Conservation (phyloP, 2,888 invertebrate genomes). For the Phragmatobia fuliginosa region DNA sequence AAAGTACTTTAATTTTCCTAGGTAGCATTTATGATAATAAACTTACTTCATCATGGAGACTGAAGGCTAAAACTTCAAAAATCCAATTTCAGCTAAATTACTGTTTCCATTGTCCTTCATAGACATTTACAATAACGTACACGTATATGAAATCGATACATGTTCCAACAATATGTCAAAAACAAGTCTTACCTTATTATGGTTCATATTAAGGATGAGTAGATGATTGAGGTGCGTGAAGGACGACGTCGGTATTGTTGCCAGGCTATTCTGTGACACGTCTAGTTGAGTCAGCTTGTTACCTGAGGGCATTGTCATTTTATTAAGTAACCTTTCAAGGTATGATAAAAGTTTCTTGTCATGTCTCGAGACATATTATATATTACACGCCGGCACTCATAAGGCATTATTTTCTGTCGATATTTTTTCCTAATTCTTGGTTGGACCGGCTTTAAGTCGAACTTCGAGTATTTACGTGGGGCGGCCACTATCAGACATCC, state of each 20-base stretch:
- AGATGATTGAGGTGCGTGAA: constrained; percentile 93
- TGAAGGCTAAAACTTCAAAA: neutral
- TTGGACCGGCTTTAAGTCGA: too few relatives aligned
- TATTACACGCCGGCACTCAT: too few relatives aligned
- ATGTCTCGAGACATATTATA: neutral
- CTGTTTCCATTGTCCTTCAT: neutral
- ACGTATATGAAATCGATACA: neutral
- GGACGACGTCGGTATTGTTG: constrained; percentile 92
- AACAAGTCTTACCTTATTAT: constrained; percentile 87
- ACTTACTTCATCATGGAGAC: neutral
- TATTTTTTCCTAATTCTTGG: too few relatives aligned
- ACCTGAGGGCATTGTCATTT: constrained; percentile 81
- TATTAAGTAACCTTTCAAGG: constrained; percentile 19
- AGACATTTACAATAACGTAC: neutral
- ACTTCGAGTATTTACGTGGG: too few relatives aligned
- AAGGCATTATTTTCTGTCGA: too few relatives aligned
- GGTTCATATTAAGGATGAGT: constrained; percentile 95
- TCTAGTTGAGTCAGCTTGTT: constrained; percentile 95
- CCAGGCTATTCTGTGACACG: constrained; percentile 94
- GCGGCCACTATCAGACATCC: too few relatives aligned
- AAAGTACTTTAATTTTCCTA: too few relatives aligned
- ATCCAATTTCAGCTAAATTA: neutral
- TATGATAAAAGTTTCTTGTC: constrained; percentile 13
- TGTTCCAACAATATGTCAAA: neutral
- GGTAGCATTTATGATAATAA: neutral